Percentiles rank a stretch among this genome's conserved stretches.
Conservation (phyloP, 2,888 invertebrate species). For the Platycheirus rosarum region DNA sequence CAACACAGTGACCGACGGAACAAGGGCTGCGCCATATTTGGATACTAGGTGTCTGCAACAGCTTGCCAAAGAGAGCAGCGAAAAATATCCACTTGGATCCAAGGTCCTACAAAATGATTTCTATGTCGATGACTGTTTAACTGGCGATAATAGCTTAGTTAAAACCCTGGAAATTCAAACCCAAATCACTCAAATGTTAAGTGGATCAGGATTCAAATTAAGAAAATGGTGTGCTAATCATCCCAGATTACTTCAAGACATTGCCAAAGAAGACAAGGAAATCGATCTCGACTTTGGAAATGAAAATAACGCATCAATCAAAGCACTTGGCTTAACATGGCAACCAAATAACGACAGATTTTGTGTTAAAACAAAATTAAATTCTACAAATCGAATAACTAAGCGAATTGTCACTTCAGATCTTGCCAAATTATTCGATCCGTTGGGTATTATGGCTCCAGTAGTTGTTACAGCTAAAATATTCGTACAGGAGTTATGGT, state of each 20-base stretch:
- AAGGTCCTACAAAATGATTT: background rate
- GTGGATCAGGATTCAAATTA: slow-evolving; percentile 40
- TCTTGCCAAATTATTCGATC: slow-evolving; percentile 55
- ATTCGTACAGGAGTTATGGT: slow-evolving; percentile 60
- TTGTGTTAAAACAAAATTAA: slow-evolving; percentile 25
- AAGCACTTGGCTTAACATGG: slow-evolving; percentile 48
- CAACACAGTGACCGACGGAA: too few relatives aligned
- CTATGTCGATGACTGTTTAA: too few relatives aligned
- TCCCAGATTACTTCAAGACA: slow-evolving; percentile 43
- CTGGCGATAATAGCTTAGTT: slow-evolving; percentile 15
- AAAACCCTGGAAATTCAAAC: slow-evolving; percentile 32
- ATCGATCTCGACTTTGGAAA: slow-evolving; percentile 46
- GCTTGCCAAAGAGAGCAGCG: slow-evolving; percentile 25
- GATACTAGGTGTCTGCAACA: slow-evolving; percentile 60
- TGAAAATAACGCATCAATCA: slow-evolving; percentile 23
- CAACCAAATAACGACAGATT: slow-evolving; percentile 48
- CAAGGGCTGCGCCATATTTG: too few relatives aligned
- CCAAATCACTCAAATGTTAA: slow-evolving; percentile 41
- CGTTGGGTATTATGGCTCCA: slow-evolving; percentile 49
- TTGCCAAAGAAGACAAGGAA: slow-evolving; percentile 40
- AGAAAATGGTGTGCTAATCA: slow-evolving; percentile 50
- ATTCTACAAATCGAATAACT: slow-evolving; percentile 30
- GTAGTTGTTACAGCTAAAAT: slow-evolving; percentile 56
- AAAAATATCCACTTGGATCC: slow-evolving; percentile 8
- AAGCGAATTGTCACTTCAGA: slow-evolving; percentile 42